A percentile compares a stretch with the other conserved stretches of the same genome.
Evolutionary conservation across 2,113 vertebrate genomes (phyloP).

Genomic region (Steatornis caripensis): DNA sequence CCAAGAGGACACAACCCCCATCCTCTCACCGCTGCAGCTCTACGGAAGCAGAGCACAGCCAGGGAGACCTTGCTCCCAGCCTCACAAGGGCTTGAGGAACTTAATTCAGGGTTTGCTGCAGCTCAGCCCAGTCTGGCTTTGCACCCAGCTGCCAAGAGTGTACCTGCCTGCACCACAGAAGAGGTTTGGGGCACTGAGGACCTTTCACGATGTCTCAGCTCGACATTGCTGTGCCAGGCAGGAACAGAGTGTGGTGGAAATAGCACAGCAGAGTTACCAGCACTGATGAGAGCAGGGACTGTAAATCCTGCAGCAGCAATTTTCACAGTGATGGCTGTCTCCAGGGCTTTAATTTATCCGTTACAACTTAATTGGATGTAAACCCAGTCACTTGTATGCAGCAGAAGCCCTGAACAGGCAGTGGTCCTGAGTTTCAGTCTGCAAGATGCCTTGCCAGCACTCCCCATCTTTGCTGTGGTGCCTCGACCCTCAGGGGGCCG

Average conservation of each 20-base stretch:
- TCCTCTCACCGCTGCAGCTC: not conserved
- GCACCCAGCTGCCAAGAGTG: not conserved
- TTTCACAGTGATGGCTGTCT: not conserved
- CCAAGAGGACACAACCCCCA: not conserved
- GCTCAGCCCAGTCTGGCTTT: not conserved
- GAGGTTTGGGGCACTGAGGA: not conserved
- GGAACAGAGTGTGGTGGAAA: not conserved
- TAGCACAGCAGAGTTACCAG: not conserved
- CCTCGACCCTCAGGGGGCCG: not conserved
- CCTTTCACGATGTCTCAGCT: not conserved
- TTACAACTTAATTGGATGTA: not conserved
- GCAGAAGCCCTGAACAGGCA: not conserved
- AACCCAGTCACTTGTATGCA: not conserved
- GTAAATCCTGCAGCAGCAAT: slow-evolving; percentile 24
- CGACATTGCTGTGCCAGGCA: not conserved
- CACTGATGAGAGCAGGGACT: slow-evolving; percentile 17
- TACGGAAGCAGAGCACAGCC: not conserved
- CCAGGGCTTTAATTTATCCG: not conserved
- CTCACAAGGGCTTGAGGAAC: not conserved
- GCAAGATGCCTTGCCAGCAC: not conserved
- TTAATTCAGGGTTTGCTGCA: not conserved
- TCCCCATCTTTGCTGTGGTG: not conserved
- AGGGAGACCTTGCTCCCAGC: not conserved
- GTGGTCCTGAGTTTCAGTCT: not conserved
- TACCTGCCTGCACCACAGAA: not conserved